A percentile compares a stretch with the other conserved stretches of the same genome.
Evolutionary conservation across 2,113 vertebrate species (phyloP).

Genomic region (Mastomys natalensis): DNA sequence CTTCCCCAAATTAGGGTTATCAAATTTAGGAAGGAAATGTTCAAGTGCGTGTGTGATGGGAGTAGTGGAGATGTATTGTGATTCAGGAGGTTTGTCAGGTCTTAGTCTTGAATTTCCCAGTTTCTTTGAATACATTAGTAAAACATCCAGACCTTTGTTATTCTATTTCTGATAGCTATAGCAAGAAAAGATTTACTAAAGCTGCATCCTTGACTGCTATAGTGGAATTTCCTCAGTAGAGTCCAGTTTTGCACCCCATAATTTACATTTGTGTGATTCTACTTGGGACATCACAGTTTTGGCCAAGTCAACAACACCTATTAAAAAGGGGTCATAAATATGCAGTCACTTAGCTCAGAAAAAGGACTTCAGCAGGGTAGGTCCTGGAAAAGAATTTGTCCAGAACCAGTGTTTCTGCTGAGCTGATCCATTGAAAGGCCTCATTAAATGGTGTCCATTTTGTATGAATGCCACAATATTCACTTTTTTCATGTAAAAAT

Average conservation of each 20-base stretch:
- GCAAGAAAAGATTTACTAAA: constrained; percentile 50
- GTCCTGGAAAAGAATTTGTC: constrained; percentile 47
- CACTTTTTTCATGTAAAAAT: constrained; percentile 64
- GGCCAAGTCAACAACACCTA: constrained; percentile 45
- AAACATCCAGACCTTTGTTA: not conserved
- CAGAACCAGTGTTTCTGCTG: constrained; percentile 58
- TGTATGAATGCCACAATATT: constrained; percentile 58
- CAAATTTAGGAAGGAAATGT: constrained; percentile 30
- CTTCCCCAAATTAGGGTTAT: not conserved
- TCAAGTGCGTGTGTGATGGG: not conserved
- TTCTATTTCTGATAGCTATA: constrained; percentile 34
- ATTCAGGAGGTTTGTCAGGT: not conserved
- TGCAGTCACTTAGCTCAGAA: constrained; percentile 49
- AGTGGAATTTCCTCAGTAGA: constrained; percentile 20
- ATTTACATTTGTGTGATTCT: constrained; percentile 54
- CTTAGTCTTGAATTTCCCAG: not conserved
- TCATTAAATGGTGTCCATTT: constrained; percentile 64
- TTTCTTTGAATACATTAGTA: constrained; percentile 32
- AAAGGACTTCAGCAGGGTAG: constrained; percentile 44
- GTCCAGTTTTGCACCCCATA: constrained; percentile 39
- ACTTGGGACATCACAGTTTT: constrained; percentile 20
- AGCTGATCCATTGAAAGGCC: constrained; percentile 35
- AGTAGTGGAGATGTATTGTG: not conserved
- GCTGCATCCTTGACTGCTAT: not conserved
- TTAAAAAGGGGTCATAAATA: constrained; percentile 63